Evolutionary conservation across 2,113 vertebrate species (phyloP).

Genomic region (Elephantulus edwardii): DNA sequence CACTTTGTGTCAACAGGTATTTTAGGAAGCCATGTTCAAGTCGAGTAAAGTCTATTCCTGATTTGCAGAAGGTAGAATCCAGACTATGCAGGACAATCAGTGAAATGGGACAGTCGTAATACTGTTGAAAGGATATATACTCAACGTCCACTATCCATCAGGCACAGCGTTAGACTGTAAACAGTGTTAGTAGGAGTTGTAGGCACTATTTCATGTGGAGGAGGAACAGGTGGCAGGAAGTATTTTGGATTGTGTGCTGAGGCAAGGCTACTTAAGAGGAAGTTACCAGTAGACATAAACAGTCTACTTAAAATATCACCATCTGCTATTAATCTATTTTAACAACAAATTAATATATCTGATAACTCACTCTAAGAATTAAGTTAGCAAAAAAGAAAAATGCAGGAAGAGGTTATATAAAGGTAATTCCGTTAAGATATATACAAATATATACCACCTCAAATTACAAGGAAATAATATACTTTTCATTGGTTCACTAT

Average conservation of each 20-base stretch:
- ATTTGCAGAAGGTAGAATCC: background rate
- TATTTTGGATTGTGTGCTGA: background rate
- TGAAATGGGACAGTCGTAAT: background rate
- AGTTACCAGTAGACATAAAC: background rate
- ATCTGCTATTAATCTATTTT: slow-evolving; percentile 2
- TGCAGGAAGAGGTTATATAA: background rate
- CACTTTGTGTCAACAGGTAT: background rate
- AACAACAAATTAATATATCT: background rate
- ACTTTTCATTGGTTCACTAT: background rate
- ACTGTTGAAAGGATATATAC: background rate
- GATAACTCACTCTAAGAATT: background rate
- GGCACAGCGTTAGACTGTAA: background rate
- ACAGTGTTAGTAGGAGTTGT: background rate
- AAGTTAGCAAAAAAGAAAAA: background rate
- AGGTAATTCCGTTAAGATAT: background rate
- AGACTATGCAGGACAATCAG: background rate
- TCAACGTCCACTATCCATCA: background rate
- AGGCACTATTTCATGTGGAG: rapidly evolving
- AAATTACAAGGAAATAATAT: background rate
- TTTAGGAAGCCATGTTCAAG: background rate
- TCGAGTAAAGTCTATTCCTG: background rate
- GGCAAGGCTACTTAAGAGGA: background rate
- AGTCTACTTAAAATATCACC: slow-evolving; percentile 19
- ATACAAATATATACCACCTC: background rate
- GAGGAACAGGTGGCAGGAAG: slow-evolving; percentile 6